Percentiles rank a stretch among this genome's conserved stretches.
phyloP scores from a whole-genome alignment of 53 echinoderm and acorn worm genomes.

The Henricia sp. region DNA sequence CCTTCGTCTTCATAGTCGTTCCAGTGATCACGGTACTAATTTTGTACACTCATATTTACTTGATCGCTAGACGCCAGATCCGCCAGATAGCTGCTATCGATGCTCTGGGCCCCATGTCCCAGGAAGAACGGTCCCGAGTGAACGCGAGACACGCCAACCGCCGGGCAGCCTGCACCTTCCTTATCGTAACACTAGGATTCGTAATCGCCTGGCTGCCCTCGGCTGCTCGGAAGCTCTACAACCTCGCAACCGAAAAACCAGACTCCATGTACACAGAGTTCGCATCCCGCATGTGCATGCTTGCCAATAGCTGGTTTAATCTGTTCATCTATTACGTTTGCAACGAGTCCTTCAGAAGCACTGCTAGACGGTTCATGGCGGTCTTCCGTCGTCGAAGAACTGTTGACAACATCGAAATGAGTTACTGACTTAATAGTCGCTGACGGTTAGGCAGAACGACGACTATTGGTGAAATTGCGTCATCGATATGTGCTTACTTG shows the following conservation, averaged over 20 bases:
- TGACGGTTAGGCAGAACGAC: too few species aligned
- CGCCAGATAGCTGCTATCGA: slow-evolving; percentile 11
- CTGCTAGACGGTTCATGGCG: slow-evolving; percentile 14
- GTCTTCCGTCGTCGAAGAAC: not conserved
- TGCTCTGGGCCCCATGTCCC: not conserved
- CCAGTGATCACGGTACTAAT: slow-evolving; percentile 1
- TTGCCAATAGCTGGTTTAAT: slow-evolving; percentile 51
- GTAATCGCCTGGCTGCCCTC: slow-evolving; percentile 39
- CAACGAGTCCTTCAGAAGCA: slow-evolving; percentile 11
- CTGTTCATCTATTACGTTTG: slow-evolving; percentile 23
- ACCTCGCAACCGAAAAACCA: slow-evolving; percentile 9
- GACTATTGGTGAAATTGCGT: too few species aligned
- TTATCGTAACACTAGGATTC: slow-evolving; percentile 28
- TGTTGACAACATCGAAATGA: slow-evolving; percentile 3
- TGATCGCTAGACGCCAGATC: slow-evolving; percentile 30
- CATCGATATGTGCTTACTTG: too few species aligned
- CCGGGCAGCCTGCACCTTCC: slow-evolving; percentile 31
- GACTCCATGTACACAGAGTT: slow-evolving; percentile 36
- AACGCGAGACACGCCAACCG: slow-evolving; percentile 9
- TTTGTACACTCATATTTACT: slow-evolving; percentile 26
- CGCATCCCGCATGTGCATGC: slow-evolving; percentile 29
- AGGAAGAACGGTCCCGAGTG: not conserved
- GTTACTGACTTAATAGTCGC: too few species aligned
- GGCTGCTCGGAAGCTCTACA: slow-evolving; percentile 24
- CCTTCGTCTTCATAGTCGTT: slow-evolving; percentile 23